Conservation (phyloP, 1,140 invertebrate species). For the Dysdera silvatica region DNA sequence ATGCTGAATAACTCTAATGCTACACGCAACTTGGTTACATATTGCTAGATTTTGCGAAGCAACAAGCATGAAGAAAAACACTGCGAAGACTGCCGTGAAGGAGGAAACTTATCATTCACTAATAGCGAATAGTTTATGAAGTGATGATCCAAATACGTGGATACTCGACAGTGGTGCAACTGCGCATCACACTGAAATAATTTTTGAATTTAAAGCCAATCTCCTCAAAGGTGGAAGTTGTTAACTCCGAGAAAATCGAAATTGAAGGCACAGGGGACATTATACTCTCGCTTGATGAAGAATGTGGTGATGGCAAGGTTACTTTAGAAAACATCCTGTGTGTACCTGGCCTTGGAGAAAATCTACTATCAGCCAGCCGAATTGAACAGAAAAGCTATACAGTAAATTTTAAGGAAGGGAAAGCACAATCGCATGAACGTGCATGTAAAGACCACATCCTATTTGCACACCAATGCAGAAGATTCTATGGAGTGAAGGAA, state of each 20-base stretch:
- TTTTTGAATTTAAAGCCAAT: background rate
- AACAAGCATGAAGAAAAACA: no score
- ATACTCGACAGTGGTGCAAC: constrained; percentile 5
- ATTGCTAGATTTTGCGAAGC: no score
- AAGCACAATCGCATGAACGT: background rate
- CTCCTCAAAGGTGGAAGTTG: background rate
- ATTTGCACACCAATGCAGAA: background rate
- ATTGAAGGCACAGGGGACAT: background rate
- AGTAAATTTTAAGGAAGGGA: background rate
- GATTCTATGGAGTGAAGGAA: background rate
- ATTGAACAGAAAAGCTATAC: constrained; percentile 1
- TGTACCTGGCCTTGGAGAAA: constrained; percentile 1
- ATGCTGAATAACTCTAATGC: no score
- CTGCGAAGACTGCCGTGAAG: background rate
- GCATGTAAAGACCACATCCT: background rate
- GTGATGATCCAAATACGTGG: background rate
- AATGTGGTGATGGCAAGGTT: background rate
- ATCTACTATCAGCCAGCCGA: constrained; percentile 5
- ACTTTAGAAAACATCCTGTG: background rate
- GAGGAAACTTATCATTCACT: background rate
- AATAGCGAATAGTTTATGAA: background rate
- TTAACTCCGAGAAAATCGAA: background rate
- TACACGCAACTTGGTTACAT: background rate
- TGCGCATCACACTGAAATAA: constrained; percentile 1
- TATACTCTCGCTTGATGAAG: background rate